phyloP scores from a whole-genome alignment of 2,113 vertebrate species.

The Vidua macroura region DNA sequence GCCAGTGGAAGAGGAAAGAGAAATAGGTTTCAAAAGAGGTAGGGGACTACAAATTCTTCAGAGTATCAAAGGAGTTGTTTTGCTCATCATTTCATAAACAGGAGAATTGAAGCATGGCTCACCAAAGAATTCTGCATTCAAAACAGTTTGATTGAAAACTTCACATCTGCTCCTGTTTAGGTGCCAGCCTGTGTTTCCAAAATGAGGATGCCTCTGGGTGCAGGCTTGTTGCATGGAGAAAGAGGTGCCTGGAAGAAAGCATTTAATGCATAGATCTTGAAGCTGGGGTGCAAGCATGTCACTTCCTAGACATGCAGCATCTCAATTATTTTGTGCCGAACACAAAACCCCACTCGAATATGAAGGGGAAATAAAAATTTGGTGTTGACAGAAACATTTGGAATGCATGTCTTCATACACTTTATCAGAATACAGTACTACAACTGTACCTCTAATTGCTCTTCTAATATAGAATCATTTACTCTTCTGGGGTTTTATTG shows the following conservation, averaged over 20 bases:
- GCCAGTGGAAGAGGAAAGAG: background rate
- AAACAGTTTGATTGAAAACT: background rate
- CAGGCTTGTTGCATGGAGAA: background rate
- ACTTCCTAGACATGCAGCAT: background rate
- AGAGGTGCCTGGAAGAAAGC: background rate
- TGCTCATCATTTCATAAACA: background rate
- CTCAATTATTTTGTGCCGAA: background rate
- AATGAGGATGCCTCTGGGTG: background rate
- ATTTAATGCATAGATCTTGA: background rate
- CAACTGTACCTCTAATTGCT: background rate
- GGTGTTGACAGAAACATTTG: background rate
- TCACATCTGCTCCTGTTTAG: background rate
- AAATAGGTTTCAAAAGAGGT: background rate
- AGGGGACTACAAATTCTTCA: background rate
- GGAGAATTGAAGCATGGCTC: background rate
- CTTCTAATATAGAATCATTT: background rate
- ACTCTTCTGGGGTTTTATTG: background rate
- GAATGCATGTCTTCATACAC: background rate
- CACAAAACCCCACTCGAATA: background rate
- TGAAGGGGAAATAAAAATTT: background rate
- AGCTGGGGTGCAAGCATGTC: background rate
- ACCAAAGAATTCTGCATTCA: background rate
- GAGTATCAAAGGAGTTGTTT: background rate
- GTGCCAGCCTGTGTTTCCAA: background rate
- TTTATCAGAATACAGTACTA: background rate